Conservation (phyloP, 2,888 invertebrate species). For the Fragum sueziense region DNA sequence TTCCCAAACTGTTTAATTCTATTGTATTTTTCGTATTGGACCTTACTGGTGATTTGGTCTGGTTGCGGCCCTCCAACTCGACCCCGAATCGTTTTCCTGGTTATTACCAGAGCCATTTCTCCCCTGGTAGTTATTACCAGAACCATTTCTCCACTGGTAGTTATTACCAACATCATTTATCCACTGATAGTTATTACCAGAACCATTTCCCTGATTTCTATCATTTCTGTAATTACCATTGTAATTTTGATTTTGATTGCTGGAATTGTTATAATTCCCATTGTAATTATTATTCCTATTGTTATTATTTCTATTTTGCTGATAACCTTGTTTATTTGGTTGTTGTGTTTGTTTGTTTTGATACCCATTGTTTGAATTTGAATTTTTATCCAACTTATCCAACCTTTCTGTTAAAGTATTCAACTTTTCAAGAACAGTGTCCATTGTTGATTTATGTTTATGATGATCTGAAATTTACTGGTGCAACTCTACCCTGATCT, state of each 20-base stretch:
- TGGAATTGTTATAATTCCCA: background rate
- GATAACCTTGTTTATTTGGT: background rate
- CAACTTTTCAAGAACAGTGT: conserved; percentile 3
- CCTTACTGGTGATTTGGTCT: conserved; percentile 26
- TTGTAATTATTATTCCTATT: no score
- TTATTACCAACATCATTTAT: no score
- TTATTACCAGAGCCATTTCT: no score
- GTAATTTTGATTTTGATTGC: background rate
- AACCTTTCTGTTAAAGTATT: background rate
- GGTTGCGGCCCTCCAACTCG: conserved; percentile 28
- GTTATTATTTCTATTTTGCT: background rate
- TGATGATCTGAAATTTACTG: background rate
- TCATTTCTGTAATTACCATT: background rate
- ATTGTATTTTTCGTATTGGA: conserved; percentile 21
- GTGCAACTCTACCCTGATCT: conserved; percentile 18
- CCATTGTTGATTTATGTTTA: background rate
- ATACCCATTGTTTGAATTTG: background rate
- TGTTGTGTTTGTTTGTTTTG: background rate
- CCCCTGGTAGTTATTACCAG: background rate
- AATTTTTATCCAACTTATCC: background rate
- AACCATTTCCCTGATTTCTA: background rate
- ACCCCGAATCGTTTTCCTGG: conserved; percentile 26
- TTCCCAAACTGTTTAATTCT: conserved; percentile 21
- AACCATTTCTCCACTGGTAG: background rate
- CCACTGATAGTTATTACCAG: background rate